Percentiles rank a stretch among this genome's conserved stretches.
phyloP scores from a whole-genome alignment of 2,113 vertebrate genomes.

The Naja naja region DNA sequence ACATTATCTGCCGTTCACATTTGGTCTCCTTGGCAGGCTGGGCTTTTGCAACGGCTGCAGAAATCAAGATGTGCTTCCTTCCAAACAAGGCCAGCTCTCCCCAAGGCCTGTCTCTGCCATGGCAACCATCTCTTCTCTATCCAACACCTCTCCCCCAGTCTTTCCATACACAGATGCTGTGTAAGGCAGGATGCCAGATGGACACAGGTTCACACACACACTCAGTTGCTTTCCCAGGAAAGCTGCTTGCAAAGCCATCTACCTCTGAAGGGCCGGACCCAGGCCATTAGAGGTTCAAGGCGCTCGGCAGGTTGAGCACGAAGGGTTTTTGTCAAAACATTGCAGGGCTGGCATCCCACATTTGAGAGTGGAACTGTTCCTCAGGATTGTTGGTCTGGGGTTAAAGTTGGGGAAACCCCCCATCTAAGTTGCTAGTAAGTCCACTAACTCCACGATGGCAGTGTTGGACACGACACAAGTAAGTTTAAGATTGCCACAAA shows the following conservation, averaged over 20 bases:
- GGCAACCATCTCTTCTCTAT: neutral
- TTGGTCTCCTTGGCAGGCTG: slow-evolving; percentile 27
- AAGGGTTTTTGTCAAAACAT: neutral
- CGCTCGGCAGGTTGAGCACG: neutral
- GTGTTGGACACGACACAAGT: neutral
- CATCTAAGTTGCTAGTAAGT: neutral
- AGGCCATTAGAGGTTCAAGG: neutral
- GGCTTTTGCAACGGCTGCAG: neutral
- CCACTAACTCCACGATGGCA: neutral
- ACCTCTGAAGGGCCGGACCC: neutral
- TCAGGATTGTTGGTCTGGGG: neutral
- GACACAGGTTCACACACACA: neutral
- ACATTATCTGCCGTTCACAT: slow-evolving; percentile 49
- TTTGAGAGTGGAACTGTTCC: neutral
- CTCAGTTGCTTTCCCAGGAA: neutral
- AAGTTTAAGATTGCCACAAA: neutral
- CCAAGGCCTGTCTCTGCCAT: neutral
- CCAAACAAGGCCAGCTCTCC: neutral
- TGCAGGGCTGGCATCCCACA: neutral
- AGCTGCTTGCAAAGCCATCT: neutral
- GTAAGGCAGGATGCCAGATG: neutral
- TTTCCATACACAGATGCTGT: neutral
- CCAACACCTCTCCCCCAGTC: neutral
- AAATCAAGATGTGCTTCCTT: accelerated
- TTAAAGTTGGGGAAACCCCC: neutral